These are phyloP conservation scores for Tetrapedia diversipes DNA, from an alignment of 2,888 invertebrate species.

Conservation along the genomic window DNA sequence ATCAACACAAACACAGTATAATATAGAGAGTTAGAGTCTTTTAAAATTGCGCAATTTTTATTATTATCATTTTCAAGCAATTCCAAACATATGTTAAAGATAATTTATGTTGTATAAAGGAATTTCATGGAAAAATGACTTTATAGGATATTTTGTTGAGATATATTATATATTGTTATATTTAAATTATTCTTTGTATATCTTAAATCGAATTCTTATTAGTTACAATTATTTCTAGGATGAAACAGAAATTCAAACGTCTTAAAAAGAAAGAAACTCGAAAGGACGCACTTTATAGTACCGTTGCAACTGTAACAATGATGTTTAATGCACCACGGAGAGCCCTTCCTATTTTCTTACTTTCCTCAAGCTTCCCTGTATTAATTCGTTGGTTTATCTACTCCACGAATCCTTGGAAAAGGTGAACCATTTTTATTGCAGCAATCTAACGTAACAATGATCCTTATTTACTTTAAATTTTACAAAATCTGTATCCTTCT, in stretches of 20 bases:
- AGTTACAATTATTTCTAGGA: not conserved
- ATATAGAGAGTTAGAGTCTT: too few species aligned
- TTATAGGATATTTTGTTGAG: not conserved
- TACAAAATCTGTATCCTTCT: too few species aligned
- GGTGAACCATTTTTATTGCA: too few species aligned
- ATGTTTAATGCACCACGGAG: slow-evolving; percentile 21
- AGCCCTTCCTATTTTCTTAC: not conserved
- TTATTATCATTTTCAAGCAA: not conserved
- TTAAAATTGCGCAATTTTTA: not conserved
- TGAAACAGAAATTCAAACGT: not conserved
- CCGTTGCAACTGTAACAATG: not conserved
- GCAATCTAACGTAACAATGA: too few species aligned
- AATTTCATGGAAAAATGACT: not conserved
- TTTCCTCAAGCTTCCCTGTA: not conserved
- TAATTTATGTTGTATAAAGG: not conserved
- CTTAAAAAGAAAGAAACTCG: not conserved
- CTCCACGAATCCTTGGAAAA: not conserved
- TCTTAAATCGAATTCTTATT: slow-evolving; percentile 6
- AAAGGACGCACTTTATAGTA: not conserved
- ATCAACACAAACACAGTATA: too few species aligned
- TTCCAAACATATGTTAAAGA: not conserved
- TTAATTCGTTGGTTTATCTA: slow-evolving; percentile 4
- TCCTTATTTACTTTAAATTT: too few species aligned
- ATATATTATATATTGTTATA: not conserved
- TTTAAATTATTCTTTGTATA: not conserved